Evolutionary conservation across 2,113 vertebrate genomes (phyloP).

Genomic region (Phalacrocorax pelagicus): DNA sequence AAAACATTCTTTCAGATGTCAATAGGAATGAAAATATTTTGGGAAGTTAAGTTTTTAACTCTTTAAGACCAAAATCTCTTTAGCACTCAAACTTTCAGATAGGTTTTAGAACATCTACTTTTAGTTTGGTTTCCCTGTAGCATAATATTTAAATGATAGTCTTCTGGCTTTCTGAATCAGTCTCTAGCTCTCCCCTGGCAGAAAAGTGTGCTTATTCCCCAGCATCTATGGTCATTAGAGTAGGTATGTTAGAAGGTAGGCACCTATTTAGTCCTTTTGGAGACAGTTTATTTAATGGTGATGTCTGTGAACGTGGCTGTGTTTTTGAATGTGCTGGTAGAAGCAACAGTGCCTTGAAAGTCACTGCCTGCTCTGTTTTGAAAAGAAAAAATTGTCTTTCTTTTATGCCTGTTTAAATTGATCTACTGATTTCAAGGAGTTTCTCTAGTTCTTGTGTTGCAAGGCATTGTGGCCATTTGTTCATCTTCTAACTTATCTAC

Average conservation of each 20-base stretch:
- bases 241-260: background rate
- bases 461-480: background rate
- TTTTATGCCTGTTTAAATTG: background rate
- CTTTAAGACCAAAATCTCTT: background rate
- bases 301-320: too few species aligned
- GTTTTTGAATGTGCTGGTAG: background rate
- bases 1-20: background rate
- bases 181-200: background rate
- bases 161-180: background rate
- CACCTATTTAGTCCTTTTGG: background rate
- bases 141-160: background rate
- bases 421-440: background rate
- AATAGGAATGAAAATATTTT: background rate
- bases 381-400: too few species aligned
- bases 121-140: background rate
- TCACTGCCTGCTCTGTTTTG: background rate
- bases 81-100: background rate
- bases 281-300: background rate
- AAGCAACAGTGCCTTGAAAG: background rate
- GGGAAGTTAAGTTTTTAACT: background rate
- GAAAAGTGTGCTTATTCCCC: background rate
- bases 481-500: background rate
- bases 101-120: background rate
- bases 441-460: background rate
- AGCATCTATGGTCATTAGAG: fast-evolving